These are phyloP conservation scores for Drosophila sp. DNA, from an alignment of 1,140 invertebrate species.

Conservation along the genomic window DNA sequence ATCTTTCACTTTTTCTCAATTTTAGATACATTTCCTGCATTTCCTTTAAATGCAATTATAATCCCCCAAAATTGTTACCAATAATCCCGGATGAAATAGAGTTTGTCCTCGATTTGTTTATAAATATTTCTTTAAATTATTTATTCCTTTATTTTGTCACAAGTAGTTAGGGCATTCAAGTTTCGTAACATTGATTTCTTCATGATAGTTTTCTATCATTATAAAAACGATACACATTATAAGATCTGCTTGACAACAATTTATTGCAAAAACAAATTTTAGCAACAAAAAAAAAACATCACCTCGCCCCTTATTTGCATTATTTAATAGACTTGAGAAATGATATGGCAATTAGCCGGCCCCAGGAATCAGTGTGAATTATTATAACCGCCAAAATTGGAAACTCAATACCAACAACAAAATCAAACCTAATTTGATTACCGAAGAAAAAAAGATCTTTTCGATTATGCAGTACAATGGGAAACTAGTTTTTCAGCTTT, in stretches of 20 bases:
- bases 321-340: slow-evolving; percentile 30
- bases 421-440: slow-evolving; percentile 37
- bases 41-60: no score
- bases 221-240: slow-evolving; percentile 33
- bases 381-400: slow-evolving; percentile 24
- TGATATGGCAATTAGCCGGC: slow-evolving; percentile 19
- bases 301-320: slow-evolving; percentile 43
- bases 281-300: slow-evolving; percentile 27
- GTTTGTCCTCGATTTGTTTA: no score
- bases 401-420: not conserved
- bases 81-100: no score
- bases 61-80: no score
- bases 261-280: slow-evolving; percentile 40
- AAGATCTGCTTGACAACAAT: slow-evolving; percentile 38
- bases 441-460: slow-evolving; percentile 10
- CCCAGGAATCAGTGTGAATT: slow-evolving; percentile 49
- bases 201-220: slow-evolving; percentile 9
- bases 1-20: no score
- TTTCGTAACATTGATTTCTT: not conserved
- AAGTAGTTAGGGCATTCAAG: not conserved
- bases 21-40: no score
- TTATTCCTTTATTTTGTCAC: not conserved
- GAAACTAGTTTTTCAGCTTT: slow-evolving; percentile 40
- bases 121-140: no score
- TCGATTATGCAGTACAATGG: slow-evolving; percentile 9